A percentile compares a stretch with the other conserved stretches of the same genome.
Conservation (phyloP, 2,888 invertebrate species). For the Drosophila subsilvestris region DNA sequence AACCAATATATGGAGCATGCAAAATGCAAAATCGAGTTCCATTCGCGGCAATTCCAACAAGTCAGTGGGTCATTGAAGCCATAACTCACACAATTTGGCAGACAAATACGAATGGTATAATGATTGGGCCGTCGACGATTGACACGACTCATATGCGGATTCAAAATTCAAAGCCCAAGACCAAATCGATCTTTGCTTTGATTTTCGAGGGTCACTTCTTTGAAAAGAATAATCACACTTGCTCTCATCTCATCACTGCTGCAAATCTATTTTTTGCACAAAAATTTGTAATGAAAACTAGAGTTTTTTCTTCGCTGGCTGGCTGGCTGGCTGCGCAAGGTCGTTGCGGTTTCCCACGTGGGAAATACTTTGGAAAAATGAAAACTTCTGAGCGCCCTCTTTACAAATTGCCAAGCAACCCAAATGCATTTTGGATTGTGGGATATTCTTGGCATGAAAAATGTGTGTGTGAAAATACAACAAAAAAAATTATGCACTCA, state of each 20-base stretch:
- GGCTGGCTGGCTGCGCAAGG: no score
- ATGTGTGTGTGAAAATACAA: constrained; percentile 20
- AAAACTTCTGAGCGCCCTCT: constrained; percentile 6
- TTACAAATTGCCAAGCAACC: constrained; percentile 19
- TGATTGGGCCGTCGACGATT: no score
- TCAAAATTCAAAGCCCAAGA: background rate
- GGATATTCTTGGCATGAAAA: constrained; percentile 29
- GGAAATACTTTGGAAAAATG: background rate
- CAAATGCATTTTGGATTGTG: constrained; percentile 38
- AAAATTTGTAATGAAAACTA: background rate
- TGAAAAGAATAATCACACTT: constrained; percentile 25
- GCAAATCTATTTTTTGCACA: constrained; percentile 2
- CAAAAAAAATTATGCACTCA: constrained; percentile 10
- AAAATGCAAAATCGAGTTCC: constrained; percentile 40
- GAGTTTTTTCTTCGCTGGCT: background rate
- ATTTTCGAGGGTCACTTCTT: constrained; percentile 6
- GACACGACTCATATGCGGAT: background rate
- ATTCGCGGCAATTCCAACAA: constrained; percentile 5
- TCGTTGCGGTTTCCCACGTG: constrained; percentile 1
- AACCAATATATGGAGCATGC: constrained; percentile 29
- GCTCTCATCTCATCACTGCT: no score
- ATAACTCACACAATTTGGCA: constrained; percentile 12
- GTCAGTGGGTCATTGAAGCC: constrained; percentile 65
- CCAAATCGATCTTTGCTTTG: background rate
- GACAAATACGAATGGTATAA: background rate